Conservation (phyloP, 2,113 vertebrate species). For the Oncorhynchus mykiss region DNA sequence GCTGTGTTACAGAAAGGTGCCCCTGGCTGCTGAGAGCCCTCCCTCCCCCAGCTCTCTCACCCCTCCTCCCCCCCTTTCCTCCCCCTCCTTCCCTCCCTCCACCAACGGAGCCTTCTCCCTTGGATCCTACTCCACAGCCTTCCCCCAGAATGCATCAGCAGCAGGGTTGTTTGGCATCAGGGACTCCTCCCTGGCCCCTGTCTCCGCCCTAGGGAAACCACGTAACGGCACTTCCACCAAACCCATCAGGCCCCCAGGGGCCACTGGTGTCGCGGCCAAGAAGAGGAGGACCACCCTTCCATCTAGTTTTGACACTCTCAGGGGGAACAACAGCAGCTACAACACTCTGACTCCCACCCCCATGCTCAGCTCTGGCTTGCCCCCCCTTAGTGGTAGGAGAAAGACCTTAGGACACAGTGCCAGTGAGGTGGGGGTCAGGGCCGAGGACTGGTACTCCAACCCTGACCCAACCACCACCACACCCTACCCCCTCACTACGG, state of each 20-base stretch:
- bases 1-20: slow-evolving; percentile 85
- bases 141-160: slow-evolving; percentile 77
- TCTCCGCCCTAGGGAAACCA: slow-evolving; percentile 74
- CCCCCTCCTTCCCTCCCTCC: slow-evolving; percentile 68
- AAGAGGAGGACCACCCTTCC: slow-evolving; percentile 83
- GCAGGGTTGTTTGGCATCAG: slow-evolving; percentile 80
- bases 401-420: slow-evolving; percentile 82
- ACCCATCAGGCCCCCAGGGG: slow-evolving; percentile 82
- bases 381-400: slow-evolving; percentile 80
- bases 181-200: slow-evolving; percentile 74
- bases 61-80: slow-evolving; percentile 68
- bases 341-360: slow-evolving; percentile 71
- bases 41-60: slow-evolving; percentile 76
- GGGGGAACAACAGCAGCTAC: slow-evolving; percentile 69
- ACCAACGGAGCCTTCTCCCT: slow-evolving; percentile 73
- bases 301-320: slow-evolving; percentile 73
- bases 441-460: slow-evolving; percentile 81
- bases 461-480: slow-evolving; percentile 73
- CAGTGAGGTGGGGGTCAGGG: slow-evolving; percentile 72
- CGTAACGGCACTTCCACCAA: slow-evolving; percentile 80
- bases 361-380: slow-evolving; percentile 78
- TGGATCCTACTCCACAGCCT: slow-evolving; percentile 79
- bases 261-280: slow-evolving; percentile 57
- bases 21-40: slow-evolving; percentile 86
- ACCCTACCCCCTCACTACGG: slow-evolving; percentile 75